Evolutionary conservation across 2,888 invertebrate species (phyloP).

Genomic region (Andricus curvator): DNA sequence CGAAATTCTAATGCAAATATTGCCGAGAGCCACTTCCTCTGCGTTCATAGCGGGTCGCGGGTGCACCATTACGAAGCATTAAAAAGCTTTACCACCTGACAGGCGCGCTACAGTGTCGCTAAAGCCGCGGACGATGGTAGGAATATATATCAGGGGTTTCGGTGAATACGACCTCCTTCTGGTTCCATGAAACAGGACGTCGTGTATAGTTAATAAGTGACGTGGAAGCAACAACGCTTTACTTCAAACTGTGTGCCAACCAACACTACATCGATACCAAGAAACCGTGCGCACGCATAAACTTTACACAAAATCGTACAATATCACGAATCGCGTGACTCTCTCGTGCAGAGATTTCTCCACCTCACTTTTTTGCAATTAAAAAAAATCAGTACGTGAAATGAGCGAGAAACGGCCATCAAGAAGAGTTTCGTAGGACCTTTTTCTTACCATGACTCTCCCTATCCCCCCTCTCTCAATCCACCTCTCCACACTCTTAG

Average conservation of each 20-base stretch:
- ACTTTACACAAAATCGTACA: conserved; percentile 23
- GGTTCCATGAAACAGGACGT: conserved; percentile 26
- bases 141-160: conserved; percentile 68
- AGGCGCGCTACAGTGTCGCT: conserved; percentile 59
- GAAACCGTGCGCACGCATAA: conserved; percentile 27
- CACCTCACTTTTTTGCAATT: neutral
- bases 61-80: conserved; percentile 56
- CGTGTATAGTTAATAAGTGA: conserved; percentile 37
- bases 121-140: conserved; percentile 63
- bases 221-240: conserved; percentile 30
- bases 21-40: neutral
- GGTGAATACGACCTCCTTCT: conserved; percentile 23
- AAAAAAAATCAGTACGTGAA: neutral
- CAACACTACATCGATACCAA: conserved; percentile 17
- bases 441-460: no score
- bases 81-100: conserved; percentile 60
- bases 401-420: no score
- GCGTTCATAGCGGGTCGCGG: neutral
- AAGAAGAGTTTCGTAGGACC: no score
- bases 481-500: no score
- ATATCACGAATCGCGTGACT: conserved; percentile 39
- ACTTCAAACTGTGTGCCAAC: conserved; percentile 20
- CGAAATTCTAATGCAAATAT: conserved; percentile 24
- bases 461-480: no score
- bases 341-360: neutral